Conservation (phyloP, 2,113 vertebrate species). For the Platichthys stellatus region DNA sequence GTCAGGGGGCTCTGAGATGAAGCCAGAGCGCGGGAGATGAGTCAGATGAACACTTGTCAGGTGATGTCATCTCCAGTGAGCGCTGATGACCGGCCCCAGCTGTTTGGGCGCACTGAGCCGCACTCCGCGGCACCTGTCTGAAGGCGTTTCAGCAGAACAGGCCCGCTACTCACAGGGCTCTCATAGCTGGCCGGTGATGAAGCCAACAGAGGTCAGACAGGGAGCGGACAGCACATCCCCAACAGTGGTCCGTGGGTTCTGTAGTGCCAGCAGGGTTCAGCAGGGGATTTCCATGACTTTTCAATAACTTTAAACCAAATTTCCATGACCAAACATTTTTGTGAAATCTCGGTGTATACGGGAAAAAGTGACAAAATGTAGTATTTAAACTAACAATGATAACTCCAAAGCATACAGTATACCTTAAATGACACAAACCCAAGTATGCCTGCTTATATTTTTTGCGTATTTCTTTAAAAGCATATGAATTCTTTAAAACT, state of each 20-base stretch:
- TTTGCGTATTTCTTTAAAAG: too few relatives aligned
- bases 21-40: conserved; percentile 71
- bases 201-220: conserved; percentile 61
- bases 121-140: conserved; percentile 76
- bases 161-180: conserved; percentile 42
- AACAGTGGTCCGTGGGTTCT: conserved; percentile 20
- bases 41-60: conserved; percentile 80
- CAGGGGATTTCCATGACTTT: too few relatives aligned
- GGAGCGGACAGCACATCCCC: conserved; percentile 40
- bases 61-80: conserved; percentile 81
- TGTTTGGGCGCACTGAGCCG: conserved; percentile 71
- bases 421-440: too few relatives aligned
- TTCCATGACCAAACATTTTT: too few relatives aligned
- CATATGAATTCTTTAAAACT: too few relatives aligned
- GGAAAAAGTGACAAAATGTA: too few relatives aligned
- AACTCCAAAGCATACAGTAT: too few relatives aligned
- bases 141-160: conserved; percentile 55
- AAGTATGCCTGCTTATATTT: too few relatives aligned
- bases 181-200: conserved; percentile 58
- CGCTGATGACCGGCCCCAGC: conserved; percentile 73
- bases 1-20: conserved; percentile 50
- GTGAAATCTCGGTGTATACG: too few relatives aligned
- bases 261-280: not conserved
- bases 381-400: too few relatives aligned
- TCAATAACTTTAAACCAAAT: too few relatives aligned